Conservation (phyloP, 2,113 vertebrate genomes). For the Cyanoliseus patagonus region DNA sequence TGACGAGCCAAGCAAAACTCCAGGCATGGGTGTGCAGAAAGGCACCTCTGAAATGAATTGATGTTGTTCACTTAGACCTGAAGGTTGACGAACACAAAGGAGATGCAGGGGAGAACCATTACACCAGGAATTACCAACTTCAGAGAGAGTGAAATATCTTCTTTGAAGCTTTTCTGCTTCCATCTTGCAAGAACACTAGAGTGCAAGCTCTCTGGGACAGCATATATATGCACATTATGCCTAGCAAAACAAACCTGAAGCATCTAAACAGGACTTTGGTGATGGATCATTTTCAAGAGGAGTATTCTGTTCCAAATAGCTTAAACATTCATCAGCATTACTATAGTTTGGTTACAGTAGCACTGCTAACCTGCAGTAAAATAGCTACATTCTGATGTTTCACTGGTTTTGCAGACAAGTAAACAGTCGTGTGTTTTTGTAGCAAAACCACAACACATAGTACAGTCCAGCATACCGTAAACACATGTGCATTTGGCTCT, state of each 20-base stretch:
- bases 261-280: accelerated
- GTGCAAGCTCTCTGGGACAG: neutral
- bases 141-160: neutral
- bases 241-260: neutral
- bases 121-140: neutral
- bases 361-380: neutral
- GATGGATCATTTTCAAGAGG: neutral
- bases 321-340: neutral
- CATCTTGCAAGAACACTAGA: neutral
- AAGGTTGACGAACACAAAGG: neutral
- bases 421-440: neutral
- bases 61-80: neutral
- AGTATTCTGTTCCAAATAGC: neutral
- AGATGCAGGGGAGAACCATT: neutral
- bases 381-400: neutral
- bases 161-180: neutral
- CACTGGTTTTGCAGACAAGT: neutral
- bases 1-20: neutral
- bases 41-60: neutral
- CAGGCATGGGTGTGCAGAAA: neutral
- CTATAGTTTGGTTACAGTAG: neutral
- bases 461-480: neutral
- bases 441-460: neutral
- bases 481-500: neutral
- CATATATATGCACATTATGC: no score